phyloP scores from a whole-genome alignment of 2,113 vertebrate genomes.

The Haemorhous mexicanus region DNA sequence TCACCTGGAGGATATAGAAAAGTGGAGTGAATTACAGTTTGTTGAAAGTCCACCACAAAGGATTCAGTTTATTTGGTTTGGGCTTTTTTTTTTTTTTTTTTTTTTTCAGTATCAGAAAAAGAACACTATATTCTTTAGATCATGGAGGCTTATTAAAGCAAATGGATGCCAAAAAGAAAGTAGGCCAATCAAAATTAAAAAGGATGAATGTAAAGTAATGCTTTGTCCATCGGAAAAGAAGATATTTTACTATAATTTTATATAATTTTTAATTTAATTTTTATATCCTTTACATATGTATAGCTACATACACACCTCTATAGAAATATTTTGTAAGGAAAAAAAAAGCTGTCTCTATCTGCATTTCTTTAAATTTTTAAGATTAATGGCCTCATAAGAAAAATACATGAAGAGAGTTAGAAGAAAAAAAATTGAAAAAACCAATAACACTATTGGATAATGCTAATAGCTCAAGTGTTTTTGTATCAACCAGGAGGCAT shows the following conservation, averaged over 20 bases:
- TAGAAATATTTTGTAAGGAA: not conserved
- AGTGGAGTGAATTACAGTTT: not conserved
- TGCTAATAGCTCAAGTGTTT: not conserved
- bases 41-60: not conserved
- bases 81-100: not conserved
- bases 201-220: not conserved
- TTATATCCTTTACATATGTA: not conserved
- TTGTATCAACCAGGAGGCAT: not conserved
- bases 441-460: not conserved
- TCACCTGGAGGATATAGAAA: not conserved
- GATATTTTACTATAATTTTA: not conserved
- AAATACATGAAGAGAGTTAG: not conserved
- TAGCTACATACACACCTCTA: not conserved
- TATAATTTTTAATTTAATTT: not conserved
- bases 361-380: not conserved
- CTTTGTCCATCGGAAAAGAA: not conserved
- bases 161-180: not conserved
- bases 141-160: not conserved
- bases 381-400: not conserved
- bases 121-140: not conserved
- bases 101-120: not conserved
- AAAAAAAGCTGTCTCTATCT: not conserved
- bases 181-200: conserved; percentile 18
- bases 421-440: not conserved
- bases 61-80: not conserved